These are phyloP conservation scores for Nemotelus pantherinus DNA, from an alignment of 2,888 invertebrate species.

Conservation along the genomic window DNA sequence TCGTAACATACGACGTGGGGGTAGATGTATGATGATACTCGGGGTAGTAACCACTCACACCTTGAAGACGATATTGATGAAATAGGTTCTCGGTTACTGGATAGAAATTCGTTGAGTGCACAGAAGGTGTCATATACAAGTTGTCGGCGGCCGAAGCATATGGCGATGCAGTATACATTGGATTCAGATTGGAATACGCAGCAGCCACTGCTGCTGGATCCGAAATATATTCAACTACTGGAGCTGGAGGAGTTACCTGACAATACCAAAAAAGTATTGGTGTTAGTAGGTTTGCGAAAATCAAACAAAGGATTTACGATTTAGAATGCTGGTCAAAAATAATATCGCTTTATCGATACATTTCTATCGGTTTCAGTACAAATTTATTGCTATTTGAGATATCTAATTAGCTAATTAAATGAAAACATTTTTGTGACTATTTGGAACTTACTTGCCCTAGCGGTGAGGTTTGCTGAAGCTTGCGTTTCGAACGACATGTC, in stretches of 20 bases:
- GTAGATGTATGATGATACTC: slow-evolving; percentile 79
- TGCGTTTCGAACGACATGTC: slow-evolving; percentile 86
- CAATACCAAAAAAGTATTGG: not conserved
- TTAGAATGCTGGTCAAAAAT: too few relatives aligned
- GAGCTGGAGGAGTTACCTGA: slow-evolving; percentile 60
- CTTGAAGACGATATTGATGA: slow-evolving; percentile 88
- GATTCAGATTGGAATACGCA: slow-evolving; percentile 82
- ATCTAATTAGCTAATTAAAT: too few relatives aligned
- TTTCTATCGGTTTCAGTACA: too few relatives aligned
- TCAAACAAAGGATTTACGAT: not conserved
- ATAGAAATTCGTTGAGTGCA: slow-evolving; percentile 77
- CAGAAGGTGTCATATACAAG: slow-evolving; percentile 65
- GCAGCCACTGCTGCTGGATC: slow-evolving; percentile 73
- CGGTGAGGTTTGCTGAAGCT: slow-evolving; percentile 66
- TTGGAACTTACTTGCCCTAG: slow-evolving; percentile 64
- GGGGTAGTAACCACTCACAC: slow-evolving; percentile 77
- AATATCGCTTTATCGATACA: too few relatives aligned
- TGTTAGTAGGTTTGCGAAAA: not conserved
- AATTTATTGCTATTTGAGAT: too few relatives aligned
- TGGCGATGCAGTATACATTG: slow-evolving; percentile 79
- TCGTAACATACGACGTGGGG: slow-evolving; percentile 74
- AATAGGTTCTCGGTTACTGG: slow-evolving; percentile 86
- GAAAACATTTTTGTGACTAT: too few relatives aligned
- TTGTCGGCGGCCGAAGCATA: slow-evolving; percentile 74
- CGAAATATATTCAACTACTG: slow-evolving; percentile 65